Evolutionary conservation across 2,888 invertebrate species (phyloP).

Genomic region (Desoria tigrina): DNA sequence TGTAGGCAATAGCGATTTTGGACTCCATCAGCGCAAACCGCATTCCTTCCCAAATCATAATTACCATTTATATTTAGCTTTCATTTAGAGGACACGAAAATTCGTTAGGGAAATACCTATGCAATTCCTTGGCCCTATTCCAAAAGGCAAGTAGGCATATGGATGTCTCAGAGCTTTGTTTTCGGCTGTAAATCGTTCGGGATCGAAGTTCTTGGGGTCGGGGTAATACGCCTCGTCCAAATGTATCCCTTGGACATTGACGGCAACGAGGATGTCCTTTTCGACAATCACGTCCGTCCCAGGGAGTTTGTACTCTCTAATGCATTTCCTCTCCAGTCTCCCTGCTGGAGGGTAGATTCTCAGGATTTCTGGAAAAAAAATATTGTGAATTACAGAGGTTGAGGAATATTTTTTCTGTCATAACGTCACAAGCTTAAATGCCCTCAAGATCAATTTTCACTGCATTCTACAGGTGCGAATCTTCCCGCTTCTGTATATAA

Average conservation of each 20-base stretch:
- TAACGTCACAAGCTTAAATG: neutral
- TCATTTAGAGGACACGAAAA: neutral
- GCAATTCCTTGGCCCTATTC: conserved; percentile 40
- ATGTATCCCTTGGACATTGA: conserved; percentile 34
- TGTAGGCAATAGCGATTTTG: conserved; percentile 31
- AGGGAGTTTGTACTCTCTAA: conserved; percentile 33
- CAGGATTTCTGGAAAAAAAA: conserved; percentile 34
- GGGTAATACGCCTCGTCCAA: conserved; percentile 35
- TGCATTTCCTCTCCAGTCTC: conserved; percentile 32
- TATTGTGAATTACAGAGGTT: neutral
- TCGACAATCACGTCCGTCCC: conserved; percentile 24
- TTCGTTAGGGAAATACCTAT: too few species aligned
- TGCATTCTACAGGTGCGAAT: too few species aligned
- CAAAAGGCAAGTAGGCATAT: conserved; percentile 42
- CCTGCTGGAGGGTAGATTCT: conserved; percentile 32
- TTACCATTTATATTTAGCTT: neutral
- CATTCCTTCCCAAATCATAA: too few species aligned
- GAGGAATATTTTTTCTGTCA: neutral
- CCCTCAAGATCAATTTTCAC: too few species aligned
- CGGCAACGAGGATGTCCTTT: conserved; percentile 26
- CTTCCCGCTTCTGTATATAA: too few species aligned
- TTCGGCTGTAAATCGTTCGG: conserved; percentile 40
- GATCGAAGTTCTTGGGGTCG: conserved; percentile 42
- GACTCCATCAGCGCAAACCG: conserved; percentile 36
- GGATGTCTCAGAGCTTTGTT: conserved; percentile 41